Base-by-base conservation (phyloP, 2,888 invertebrate genomes). In the Epinotia brunnichana region DNA sequence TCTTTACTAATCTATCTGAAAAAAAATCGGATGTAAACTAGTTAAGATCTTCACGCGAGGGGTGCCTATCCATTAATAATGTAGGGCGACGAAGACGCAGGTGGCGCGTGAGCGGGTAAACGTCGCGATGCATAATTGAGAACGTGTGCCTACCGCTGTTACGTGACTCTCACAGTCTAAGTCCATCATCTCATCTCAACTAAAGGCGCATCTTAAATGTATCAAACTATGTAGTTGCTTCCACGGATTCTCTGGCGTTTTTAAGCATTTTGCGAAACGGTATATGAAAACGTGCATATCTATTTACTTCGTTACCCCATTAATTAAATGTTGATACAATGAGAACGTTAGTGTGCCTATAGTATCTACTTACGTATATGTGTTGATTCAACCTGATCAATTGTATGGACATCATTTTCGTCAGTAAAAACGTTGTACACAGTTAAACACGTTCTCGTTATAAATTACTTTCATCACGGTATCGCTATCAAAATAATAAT, bases 101-200 rank as follows among this genome's bases (percentile, higher is more conserved):
- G 91, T 92, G 92, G 83, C 77, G 76, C 76, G 74, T 71, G 74
- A 83, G 79, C 79, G 77, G 83, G 80, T 91, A 92, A 91, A 90
- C 90, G 90, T 81, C 83, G 78, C 84, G 83, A 85, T 92, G 90
- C 92, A 92, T 92, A 92, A 92, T 92, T 90, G 88, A 92, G 85
- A 84, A 85, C 85, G 83, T 86, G 85, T 86, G 85, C 84, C 85
- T 85, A 82, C 82, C 81, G 73, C 80, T 82, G 57, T 82, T 83
- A 85, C 85, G 83, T 82, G 80, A 81, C 84, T 81, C 78, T 77
- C 78, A 44, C 70, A 39, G 21, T 59, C 24, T 51, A 1, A 21
- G 44, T 56, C 61, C 35, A 35, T 74, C 77, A 79, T 77, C 77
- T 74, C 77, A 79, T 77, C 77, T 82, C 79, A 78, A 81, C 82